These are phyloP conservation scores for Zootoca vivipara DNA, from an alignment of 2,113 vertebrate genomes.

Conservation along the genomic window DNA sequence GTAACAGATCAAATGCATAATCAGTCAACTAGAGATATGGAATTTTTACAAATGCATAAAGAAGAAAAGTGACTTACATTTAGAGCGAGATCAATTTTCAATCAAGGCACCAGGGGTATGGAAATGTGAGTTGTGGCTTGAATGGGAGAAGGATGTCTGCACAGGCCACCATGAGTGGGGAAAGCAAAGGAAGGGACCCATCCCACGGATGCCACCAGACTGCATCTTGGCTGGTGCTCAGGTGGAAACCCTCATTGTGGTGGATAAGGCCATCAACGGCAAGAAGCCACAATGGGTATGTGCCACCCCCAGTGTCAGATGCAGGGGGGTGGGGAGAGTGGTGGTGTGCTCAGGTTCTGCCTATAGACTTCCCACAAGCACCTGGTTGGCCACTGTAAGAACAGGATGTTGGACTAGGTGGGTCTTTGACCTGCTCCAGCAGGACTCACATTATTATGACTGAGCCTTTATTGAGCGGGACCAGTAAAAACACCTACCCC, in stretches of 20 bases:
- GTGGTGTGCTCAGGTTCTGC: no score
- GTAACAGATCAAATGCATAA: constrained; percentile 61
- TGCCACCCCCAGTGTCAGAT: no score
- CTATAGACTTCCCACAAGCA: no score
- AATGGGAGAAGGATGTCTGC: background rate
- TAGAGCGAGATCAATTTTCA: constrained; percentile 9
- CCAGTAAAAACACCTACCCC: no score
- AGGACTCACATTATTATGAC: no score
- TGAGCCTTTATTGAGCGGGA: no score
- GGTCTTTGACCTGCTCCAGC: no score
- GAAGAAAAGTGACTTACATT: constrained; percentile 69
- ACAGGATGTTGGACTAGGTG: no score
- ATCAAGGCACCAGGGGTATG: constrained; percentile 23
- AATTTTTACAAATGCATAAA: constrained; percentile 56
- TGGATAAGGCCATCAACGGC: no score
- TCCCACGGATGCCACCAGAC: background rate
- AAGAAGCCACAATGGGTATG: no score
- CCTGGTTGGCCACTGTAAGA: no score
- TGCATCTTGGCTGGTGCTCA: background rate
- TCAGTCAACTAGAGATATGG: constrained; percentile 67
- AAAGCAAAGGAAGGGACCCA: background rate
- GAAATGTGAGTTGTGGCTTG: background rate
- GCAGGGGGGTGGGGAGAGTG: no score
- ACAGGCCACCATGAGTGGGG: background rate
- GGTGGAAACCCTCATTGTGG: background rate